Percentiles rank a stretch among this genome's conserved stretches.
Conservation (phyloP, 2,113 vertebrate genomes). For the Chiloscyllium plagiosum region DNA sequence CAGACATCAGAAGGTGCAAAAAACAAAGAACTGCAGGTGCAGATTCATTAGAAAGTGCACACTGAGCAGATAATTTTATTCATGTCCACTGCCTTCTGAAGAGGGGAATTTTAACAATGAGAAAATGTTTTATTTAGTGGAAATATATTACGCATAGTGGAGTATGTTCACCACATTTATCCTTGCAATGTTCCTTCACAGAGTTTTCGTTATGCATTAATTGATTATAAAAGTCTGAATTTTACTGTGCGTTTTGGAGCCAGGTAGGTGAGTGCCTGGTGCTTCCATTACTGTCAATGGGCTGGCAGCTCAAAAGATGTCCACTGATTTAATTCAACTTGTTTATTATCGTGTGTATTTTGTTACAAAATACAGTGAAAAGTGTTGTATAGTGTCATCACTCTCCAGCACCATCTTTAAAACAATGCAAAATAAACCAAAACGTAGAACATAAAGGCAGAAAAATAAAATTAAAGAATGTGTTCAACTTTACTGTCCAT, state of each 20-base stretch:
- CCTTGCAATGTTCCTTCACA: not conserved
- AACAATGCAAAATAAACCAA: too few relatives aligned
- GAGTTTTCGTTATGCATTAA: not conserved
- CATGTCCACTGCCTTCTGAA: not conserved
- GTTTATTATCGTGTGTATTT: too few relatives aligned
- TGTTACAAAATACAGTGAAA: too few relatives aligned
- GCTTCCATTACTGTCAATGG: not conserved
- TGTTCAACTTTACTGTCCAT: too few relatives aligned
- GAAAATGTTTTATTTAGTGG: not conserved
- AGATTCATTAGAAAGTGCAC: not conserved
- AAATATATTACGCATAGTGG: not conserved
- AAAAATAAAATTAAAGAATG: too few relatives aligned
- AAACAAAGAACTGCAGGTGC: too few relatives aligned
- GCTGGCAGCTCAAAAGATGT: not conserved
- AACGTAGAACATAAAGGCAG: too few relatives aligned
- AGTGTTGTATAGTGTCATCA: too few relatives aligned
- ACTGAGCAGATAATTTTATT: not conserved
- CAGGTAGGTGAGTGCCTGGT: not conserved
- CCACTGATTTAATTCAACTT: too few relatives aligned
- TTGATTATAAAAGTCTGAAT: not conserved
- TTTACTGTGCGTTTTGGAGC: too few relatives aligned
- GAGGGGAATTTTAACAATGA: not conserved
- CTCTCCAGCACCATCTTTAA: too few relatives aligned
- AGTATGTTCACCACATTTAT: not conserved
- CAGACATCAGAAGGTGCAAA: not conserved